Conservation (phyloP, 1,140 invertebrate species). For the Armadillidium nasatum region DNA sequence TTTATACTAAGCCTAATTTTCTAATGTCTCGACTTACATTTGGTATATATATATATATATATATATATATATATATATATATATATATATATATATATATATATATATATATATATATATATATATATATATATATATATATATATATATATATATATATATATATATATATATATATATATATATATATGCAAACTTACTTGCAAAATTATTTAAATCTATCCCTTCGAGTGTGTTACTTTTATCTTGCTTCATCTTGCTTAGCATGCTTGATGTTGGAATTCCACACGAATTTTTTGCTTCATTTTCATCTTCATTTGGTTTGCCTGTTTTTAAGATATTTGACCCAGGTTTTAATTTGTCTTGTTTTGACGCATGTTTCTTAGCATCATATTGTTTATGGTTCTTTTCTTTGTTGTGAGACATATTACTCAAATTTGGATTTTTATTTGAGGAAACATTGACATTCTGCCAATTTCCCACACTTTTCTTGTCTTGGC, state of each 20-base stretch:
- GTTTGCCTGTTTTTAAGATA: too few species aligned
- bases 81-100: constrained; percentile 38
- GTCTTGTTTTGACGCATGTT: neutral
- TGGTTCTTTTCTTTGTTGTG: neutral
- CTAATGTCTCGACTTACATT: too few species aligned
- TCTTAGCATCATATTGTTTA: neutral
- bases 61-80: constrained; percentile 39
- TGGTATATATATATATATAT: too few species aligned
- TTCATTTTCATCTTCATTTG: too few species aligned
- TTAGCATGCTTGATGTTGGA: constrained; percentile 43
- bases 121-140: constrained; percentile 39
- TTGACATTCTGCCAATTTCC: neutral
- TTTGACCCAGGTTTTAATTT: neutral
- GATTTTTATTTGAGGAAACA: neutral
- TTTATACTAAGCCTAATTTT: too few species aligned
- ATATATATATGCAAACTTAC: constrained; percentile 49
- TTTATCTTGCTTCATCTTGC: constrained; percentile 53
- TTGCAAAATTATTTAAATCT: constrained; percentile 56
- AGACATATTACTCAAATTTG: neutral
- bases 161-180: constrained; percentile 39
- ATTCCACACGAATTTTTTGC: too few species aligned
- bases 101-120: constrained; percentile 38
- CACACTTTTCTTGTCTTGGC: neutral
- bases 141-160: constrained; percentile 39
- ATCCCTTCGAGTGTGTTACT: constrained; percentile 54